Conservation (phyloP, 2,797 vertebrate genomes). For the Ibycter americanus region DNA sequence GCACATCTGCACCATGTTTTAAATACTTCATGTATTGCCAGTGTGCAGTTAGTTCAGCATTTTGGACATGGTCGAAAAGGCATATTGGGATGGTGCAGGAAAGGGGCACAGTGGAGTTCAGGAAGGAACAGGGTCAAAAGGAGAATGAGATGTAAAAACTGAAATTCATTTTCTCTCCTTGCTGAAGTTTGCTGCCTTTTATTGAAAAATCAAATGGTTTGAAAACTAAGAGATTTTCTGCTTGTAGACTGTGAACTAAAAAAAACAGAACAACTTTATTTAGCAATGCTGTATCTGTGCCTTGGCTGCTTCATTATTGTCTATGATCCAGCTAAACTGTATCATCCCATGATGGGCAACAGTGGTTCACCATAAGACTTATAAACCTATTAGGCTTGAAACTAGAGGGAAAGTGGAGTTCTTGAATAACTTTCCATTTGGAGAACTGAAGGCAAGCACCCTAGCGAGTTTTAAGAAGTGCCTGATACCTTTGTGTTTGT, state of each 20-base stretch:
- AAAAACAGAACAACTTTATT: neutral
- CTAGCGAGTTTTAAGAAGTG: neutral
- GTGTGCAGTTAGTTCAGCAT: neutral
- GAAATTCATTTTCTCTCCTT: neutral
- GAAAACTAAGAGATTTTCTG: neutral
- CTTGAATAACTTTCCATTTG: neutral
- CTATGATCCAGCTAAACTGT: neutral
- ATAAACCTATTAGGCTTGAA: neutral
- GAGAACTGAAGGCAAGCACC: neutral
- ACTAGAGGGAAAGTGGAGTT: neutral
- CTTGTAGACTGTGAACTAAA: neutral
- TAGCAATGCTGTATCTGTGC: neutral
- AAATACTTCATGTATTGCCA: neutral
- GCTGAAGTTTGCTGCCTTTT: neutral
- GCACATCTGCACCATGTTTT: neutral
- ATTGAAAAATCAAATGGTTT: neutral
- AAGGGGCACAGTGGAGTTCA: neutral
- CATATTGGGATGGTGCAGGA: neutral
- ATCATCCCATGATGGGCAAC: neutral
- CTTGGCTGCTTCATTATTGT: neutral
- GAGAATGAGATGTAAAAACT: neutral
- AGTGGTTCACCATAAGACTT: neutral
- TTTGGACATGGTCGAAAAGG: neutral
- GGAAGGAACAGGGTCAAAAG: neutral
- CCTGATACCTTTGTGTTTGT: neutral